Evolutionary conservation across 2,113 vertebrate genomes (phyloP).

Genomic region (Spheniscus mendiculus): DNA sequence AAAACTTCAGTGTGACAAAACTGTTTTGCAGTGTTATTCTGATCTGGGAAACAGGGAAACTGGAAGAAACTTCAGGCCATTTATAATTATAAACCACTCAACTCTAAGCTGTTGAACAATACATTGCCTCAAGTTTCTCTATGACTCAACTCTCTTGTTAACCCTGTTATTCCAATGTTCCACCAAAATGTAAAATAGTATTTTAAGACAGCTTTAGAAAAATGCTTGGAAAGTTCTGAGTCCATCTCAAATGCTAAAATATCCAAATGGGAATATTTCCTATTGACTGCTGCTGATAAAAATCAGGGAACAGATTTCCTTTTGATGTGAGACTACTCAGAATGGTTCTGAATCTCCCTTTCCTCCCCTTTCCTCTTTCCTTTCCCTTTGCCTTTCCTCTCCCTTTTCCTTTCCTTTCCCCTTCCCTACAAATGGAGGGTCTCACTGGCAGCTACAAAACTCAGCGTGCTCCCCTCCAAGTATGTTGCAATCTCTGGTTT

Average conservation of each 20-base stretch:
- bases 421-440: background rate
- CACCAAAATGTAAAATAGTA: background rate
- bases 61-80: background rate
- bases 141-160: background rate
- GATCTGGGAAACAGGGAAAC: background rate
- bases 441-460: background rate
- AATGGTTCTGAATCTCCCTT: background rate
- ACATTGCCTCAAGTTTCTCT: background rate
- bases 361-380: too few relatives aligned
- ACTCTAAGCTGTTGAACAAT: background rate
- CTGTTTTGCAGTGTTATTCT: background rate
- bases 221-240: background rate
- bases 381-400: too few relatives aligned
- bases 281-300: background rate
- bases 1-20: background rate
- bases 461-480: rapidly evolving
- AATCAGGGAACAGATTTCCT: background rate
- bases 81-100: background rate
- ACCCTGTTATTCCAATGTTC: background rate
- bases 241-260: background rate
- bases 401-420: background rate
- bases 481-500: background rate
- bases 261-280: background rate
- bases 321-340: background rate
- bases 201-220: background rate